These are phyloP conservation scores for Pangasianodon hypophthalmus DNA, from an alignment of 2,113 vertebrate species.

Conservation along the genomic window DNA sequence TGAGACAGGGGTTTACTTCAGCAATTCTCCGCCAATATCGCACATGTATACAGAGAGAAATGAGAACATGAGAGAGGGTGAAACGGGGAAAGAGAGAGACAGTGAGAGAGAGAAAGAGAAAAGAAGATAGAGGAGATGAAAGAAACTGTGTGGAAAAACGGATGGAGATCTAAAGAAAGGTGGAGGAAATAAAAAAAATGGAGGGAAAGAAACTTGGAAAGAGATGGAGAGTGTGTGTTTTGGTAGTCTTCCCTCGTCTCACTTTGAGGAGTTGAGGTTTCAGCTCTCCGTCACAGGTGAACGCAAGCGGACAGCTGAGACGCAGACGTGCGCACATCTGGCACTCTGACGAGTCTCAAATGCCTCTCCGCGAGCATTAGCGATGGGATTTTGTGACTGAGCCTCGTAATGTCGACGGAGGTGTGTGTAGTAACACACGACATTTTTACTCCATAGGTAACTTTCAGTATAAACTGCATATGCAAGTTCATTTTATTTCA, in stretches of 20 bases:
- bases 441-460: too few species aligned
- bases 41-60: not conserved
- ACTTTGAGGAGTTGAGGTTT: not conserved
- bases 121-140: too few species aligned
- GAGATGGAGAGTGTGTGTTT: too few species aligned
- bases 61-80: not conserved
- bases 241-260: too few species aligned
- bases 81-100: not conserved
- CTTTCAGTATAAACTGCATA: too few species aligned
- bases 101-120: too few species aligned
- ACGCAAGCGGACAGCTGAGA: too few species aligned
- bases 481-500: too few species aligned
- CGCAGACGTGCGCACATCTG: too few species aligned
- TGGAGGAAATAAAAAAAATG: too few species aligned
- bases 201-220: too few species aligned
- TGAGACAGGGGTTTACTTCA: not conserved
- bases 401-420: not conserved
- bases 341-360: not conserved
- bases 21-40: not conserved
- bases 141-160: not conserved
- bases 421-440: not conserved
- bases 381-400: not conserved
- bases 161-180: not conserved
- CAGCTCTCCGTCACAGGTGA: not conserved
- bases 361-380: not conserved